Conservation (phyloP, 2,797 vertebrate species). For the Pseudochromis fuscus region DNA sequence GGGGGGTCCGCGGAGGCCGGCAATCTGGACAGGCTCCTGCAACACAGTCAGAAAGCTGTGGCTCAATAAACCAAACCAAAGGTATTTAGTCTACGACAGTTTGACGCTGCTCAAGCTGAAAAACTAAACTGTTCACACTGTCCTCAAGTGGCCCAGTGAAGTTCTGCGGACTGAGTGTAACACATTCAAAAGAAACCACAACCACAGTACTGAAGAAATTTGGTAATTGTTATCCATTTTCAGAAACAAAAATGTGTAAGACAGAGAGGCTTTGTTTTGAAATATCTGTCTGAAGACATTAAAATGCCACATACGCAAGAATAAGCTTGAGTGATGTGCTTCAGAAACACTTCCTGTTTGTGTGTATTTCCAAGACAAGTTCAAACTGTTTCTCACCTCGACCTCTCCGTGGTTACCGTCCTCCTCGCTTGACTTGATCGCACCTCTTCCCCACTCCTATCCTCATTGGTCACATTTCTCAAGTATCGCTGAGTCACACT, state of each 20-base stretch:
- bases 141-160: conserved; percentile 29
- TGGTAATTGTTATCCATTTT: conserved; percentile 30
- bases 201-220: conserved; percentile 30
- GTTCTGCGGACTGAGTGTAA: conserved; percentile 5
- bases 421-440: conserved; percentile 53
- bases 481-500: conserved; percentile 73
- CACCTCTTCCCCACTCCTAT: conserved; percentile 62
- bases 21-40: conserved; percentile 83
- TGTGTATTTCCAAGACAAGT: not conserved
- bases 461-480: conserved; percentile 78
- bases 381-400: conserved; percentile 73
- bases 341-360: not conserved
- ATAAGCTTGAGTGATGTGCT: not conserved
- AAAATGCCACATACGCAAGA: not conserved
- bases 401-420: conserved; percentile 74
- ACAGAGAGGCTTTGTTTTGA: conserved; percentile 4
- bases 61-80: conserved; percentile 8
- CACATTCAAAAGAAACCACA: conserved; percentile 42
- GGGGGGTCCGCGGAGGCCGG: conserved; percentile 70
- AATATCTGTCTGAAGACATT: conserved; percentile 6
- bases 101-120: conserved; percentile 22
- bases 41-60: conserved; percentile 34
- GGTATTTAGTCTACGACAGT: conserved; percentile 12
- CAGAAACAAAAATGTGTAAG: conserved; percentile 31
- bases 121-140: conserved; percentile 25